These are phyloP conservation scores for Graptemys geographica DNA, from an alignment of 2,797 vertebrate species.

Conservation along the genomic window DNA sequence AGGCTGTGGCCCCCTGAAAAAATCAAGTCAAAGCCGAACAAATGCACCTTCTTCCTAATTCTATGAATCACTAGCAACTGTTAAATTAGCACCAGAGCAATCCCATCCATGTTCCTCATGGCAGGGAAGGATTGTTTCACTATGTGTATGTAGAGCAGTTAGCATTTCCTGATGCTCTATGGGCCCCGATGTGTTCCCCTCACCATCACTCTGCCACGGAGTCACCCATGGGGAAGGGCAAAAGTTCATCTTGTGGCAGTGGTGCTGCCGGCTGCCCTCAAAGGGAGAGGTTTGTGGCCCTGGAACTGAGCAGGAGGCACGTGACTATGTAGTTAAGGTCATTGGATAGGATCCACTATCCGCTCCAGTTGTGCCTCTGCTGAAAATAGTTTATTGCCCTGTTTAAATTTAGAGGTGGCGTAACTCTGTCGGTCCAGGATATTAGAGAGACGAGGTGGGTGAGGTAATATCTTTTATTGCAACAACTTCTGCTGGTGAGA, in stretches of 20 bases:
- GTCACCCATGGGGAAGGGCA: not conserved
- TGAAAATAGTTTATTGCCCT: not conserved
- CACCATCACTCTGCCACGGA: not conserved
- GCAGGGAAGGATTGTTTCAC: not conserved
- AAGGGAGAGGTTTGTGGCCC: not conserved
- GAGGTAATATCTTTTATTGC: not conserved
- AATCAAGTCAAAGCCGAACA: not conserved
- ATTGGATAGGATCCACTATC: not conserved
- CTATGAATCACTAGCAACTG: not conserved
- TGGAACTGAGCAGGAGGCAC: not conserved
- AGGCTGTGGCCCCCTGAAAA: not conserved
- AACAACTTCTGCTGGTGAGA: too few species aligned
- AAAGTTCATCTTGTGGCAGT: not conserved
- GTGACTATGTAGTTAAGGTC: not conserved
- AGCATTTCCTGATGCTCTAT: not conserved
- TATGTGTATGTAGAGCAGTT: accelerated
- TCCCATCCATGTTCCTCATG: not conserved
- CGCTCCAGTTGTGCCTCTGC: not conserved
- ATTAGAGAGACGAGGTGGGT: not conserved
- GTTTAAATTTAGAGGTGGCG: not conserved
- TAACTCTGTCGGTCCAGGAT: not conserved
- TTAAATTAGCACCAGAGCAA: not conserved
- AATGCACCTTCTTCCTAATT: not conserved
- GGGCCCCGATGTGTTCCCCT: not conserved
- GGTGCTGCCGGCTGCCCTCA: not conserved